Percentiles rank a stretch among this genome's conserved stretches.
Evolutionary conservation across 1,140 invertebrate species (phyloP).

Genomic region (Gonatopus flavifemur): DNA sequence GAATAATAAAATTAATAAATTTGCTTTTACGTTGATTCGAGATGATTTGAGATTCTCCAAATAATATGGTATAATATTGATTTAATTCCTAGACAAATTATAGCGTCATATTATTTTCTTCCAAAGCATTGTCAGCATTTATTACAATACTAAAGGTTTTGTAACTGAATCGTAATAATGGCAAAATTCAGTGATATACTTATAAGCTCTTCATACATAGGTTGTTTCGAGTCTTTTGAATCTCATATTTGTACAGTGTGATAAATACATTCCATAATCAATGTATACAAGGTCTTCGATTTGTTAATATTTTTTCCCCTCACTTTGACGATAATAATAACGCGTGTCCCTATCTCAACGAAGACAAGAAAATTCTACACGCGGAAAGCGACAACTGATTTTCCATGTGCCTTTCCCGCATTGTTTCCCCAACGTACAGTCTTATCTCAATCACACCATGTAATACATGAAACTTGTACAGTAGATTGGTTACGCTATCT

Average conservation of each 20-base stretch:
- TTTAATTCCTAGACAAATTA: slow-evolving; percentile 20
- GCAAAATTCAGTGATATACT: slow-evolving; percentile 31
- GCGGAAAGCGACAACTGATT: no score
- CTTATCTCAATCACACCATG: slow-evolving; percentile 56
- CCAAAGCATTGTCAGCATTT: slow-evolving; percentile 8
- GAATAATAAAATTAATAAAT: no score
- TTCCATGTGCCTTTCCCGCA: background rate
- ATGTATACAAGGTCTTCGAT: slow-evolving; percentile 25
- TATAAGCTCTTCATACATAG: slow-evolving; percentile 34
- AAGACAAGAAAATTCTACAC: no score
- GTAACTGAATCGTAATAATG: slow-evolving; percentile 27
- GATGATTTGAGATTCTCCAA: slow-evolving; percentile 28
- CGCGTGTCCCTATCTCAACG: no score
- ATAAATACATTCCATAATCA: slow-evolving; percentile 28
- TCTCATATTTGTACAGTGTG: slow-evolving; percentile 39
- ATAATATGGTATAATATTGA: slow-evolving; percentile 27
- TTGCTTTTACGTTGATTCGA: no score
- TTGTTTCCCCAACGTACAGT: slow-evolving; percentile 35
- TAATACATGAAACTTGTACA: slow-evolving; percentile 51
- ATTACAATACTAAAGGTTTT: slow-evolving; percentile 16
- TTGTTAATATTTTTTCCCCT: slow-evolving; percentile 27
- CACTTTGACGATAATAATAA: slow-evolving; percentile 19
- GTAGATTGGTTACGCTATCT: slow-evolving; percentile 52
- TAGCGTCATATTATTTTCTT: background rate
- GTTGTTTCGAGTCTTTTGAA: slow-evolving; percentile 40